Conservation (phyloP, 2,113 vertebrate genomes). For the Climacteris rufus region DNA sequence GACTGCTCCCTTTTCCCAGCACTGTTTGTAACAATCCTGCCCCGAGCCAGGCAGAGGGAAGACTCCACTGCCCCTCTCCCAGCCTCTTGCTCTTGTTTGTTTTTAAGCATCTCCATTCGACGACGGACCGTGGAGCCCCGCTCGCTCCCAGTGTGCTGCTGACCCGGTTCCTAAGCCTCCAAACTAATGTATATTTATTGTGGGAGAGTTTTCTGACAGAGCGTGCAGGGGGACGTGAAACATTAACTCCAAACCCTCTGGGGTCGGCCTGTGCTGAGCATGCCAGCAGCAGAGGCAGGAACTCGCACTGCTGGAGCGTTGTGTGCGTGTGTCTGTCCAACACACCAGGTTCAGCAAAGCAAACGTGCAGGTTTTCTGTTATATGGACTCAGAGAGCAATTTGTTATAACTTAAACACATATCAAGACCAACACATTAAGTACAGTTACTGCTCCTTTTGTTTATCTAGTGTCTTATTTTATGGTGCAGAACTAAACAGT, state of each 20-base stretch:
- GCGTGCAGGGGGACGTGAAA: not conserved
- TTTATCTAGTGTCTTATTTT: constrained; percentile 63
- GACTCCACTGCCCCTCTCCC: not conserved
- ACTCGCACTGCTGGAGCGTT: not conserved
- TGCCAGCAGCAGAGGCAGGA: not conserved
- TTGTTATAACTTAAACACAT: constrained; percentile 17
- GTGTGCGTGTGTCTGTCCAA: not conserved
- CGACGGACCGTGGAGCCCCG: constrained; percentile 13
- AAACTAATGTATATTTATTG: constrained; percentile 40
- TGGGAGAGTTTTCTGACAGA: not conserved
- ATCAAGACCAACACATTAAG: constrained; percentile 35
- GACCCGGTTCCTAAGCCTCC: constrained; percentile 40
- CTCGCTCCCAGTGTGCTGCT: constrained; percentile 15
- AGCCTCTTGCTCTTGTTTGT: not conserved
- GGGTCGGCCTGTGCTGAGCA: not conserved
- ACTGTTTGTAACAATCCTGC: constrained; percentile 31
- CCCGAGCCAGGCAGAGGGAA: constrained; percentile 52
- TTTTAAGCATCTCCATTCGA: constrained; percentile 5
- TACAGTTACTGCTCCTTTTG: constrained; percentile 40
- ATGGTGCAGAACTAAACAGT: constrained; percentile 57
- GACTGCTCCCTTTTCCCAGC: constrained; percentile 55
- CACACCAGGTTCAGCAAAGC: not conserved
- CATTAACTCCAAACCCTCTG: not conserved
- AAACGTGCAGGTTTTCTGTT: not conserved
- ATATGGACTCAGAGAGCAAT: not conserved